Conservation (phyloP, 2,888 invertebrate species). For the Escarpia spicata region DNA sequence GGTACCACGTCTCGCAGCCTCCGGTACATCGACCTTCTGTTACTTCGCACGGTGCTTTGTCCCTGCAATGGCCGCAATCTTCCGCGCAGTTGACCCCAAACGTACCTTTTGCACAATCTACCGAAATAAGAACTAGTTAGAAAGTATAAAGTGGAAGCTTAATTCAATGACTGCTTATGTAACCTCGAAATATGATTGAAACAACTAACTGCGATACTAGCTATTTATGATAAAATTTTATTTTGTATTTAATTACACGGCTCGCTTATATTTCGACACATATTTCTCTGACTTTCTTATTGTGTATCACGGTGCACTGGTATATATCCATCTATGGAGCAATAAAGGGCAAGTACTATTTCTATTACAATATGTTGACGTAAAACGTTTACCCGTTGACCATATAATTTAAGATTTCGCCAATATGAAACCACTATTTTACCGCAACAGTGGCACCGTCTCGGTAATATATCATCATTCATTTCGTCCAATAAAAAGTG, state of each 20-base stretch:
- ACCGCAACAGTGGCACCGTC: no score
- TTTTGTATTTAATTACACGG: background rate
- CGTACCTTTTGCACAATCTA: background rate
- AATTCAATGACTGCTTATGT: background rate
- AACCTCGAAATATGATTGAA: background rate
- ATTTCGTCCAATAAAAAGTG: no score
- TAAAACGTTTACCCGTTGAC: no score
- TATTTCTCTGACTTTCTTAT: background rate
- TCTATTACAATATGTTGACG: no score
- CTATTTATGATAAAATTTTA: background rate
- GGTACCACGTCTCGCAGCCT: background rate
- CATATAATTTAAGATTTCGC: no score
- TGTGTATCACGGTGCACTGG: background rate
- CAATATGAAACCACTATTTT: no score
- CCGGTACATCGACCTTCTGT: background rate
- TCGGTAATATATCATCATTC: no score
- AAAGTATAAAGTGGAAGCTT: background rate
- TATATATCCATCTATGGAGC: no score
- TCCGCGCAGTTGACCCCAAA: background rate
- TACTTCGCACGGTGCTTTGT: background rate
- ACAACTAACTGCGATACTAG: background rate
- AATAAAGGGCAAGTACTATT: no score
- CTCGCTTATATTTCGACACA: background rate
- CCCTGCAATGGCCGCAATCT: background rate
- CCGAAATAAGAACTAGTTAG: background rate